Conservation (phyloP, 2,113 vertebrate species). For the Hyaena hyaena region DNA sequence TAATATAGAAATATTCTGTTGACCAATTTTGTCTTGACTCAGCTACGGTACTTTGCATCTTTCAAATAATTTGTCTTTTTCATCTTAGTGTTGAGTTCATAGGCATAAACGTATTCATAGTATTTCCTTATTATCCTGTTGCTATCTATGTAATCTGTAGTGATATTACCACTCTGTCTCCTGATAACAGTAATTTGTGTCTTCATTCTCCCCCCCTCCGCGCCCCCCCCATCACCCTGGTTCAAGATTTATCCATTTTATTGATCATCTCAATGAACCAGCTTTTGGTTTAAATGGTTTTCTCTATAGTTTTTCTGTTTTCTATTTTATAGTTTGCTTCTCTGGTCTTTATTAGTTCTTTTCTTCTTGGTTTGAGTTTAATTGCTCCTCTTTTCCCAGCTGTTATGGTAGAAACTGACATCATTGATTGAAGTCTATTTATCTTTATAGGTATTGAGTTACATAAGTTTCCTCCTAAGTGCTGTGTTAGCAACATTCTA, state of each 20-base stretch:
- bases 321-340: background rate
- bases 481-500: background rate
- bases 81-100: background rate
- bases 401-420: background rate
- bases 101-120: background rate
- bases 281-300: background rate
- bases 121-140: background rate
- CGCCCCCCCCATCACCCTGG: background rate
- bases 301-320: background rate
- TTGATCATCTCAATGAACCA: background rate
- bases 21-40: background rate
- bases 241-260: conserved; percentile 23
- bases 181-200: background rate
- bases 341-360: conserved; percentile 7
- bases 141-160: background rate
- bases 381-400: background rate
- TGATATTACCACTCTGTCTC: background rate
- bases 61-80: conserved; percentile 9
- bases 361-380: conserved; percentile 22
- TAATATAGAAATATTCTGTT: background rate
- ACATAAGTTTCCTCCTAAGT: background rate
- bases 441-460: background rate
- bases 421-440: background rate
- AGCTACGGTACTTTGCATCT: background rate
- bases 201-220: background rate